Evolutionary conservation across 2,113 vertebrate species (phyloP).

Genomic region (Hepsetus odoe): DNA sequence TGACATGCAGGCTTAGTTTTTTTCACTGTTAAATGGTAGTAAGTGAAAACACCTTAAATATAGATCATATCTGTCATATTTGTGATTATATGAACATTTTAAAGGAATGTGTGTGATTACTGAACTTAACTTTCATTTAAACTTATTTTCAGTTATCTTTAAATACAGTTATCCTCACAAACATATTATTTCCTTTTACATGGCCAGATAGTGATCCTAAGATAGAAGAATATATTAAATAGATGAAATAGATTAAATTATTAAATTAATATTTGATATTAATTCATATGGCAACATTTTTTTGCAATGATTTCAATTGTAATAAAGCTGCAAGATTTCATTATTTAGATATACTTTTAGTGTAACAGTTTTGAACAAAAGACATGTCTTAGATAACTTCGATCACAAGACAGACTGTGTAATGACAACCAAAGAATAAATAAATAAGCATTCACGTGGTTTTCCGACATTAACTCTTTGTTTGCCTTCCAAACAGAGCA

Average conservation of each 20-base stretch:
- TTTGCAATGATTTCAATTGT: too few relatives aligned
- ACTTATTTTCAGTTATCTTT: background rate
- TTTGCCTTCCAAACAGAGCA: conserved; percentile 32
- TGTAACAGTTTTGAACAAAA: too few relatives aligned
- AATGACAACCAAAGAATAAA: background rate
- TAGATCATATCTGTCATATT: background rate
- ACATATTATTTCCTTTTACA: too few relatives aligned
- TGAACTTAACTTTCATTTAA: background rate
- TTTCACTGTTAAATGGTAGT: too few relatives aligned
- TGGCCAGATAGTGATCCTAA: too few relatives aligned
- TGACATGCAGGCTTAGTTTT: too few relatives aligned
- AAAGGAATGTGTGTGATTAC: background rate
- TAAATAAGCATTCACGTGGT: background rate
- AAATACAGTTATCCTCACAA: too few relatives aligned
- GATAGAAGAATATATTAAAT: too few relatives aligned
- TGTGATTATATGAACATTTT: background rate
- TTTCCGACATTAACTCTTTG: conserved; percentile 5
- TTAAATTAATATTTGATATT: too few relatives aligned
- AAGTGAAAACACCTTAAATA: background rate
- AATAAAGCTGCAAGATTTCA: too few relatives aligned
- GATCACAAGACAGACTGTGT: background rate
- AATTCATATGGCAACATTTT: too few relatives aligned
- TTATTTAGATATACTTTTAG: background rate
- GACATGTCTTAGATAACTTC: background rate
- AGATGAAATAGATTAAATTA: too few relatives aligned